A percentile compares a stretch with the other conserved stretches of the same genome.
Evolutionary conservation across 2,797 vertebrate species (phyloP).

Genomic region (Ctenopoma kingsleyae): DNA sequence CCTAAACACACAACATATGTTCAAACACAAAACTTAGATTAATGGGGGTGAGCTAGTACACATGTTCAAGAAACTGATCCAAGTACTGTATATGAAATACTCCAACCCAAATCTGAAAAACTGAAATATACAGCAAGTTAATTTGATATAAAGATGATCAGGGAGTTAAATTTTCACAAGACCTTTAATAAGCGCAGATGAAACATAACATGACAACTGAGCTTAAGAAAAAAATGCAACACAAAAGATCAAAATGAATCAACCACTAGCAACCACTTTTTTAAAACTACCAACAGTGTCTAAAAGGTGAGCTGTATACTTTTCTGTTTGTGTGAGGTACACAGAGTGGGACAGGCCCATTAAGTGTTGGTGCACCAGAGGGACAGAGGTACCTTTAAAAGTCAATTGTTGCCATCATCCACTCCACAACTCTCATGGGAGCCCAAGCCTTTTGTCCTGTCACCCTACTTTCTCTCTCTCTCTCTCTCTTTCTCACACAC

Average conservation of each 20-base stretch:
- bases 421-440: constrained; percentile 94
- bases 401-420: constrained; percentile 98
- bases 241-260: constrained; percentile 28
- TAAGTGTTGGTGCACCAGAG: constrained; percentile 90
- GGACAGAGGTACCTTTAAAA: constrained; percentile 95
- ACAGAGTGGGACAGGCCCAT: constrained; percentile 73
- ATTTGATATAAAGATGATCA: background rate
- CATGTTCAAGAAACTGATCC: background rate
- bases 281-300: constrained; percentile 42
- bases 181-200: background rate
- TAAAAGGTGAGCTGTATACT: constrained; percentile 64
- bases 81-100: background rate
- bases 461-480: constrained; percentile 63
- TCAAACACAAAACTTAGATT: constrained; percentile 6
- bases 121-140: background rate
- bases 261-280: constrained; percentile 41
- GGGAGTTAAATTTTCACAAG: background rate
- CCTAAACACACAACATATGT: constrained; percentile 79
- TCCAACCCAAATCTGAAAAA: background rate
- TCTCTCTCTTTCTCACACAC: constrained; percentile 81
- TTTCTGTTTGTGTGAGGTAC: constrained; percentile 29
- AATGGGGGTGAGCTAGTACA: constrained; percentile 4
- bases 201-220: background rate
- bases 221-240: constrained; percentile 15
- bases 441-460: constrained; percentile 90